phyloP scores from a whole-genome alignment of 2,113 vertebrate species.

The Ameiurus melas region DNA sequence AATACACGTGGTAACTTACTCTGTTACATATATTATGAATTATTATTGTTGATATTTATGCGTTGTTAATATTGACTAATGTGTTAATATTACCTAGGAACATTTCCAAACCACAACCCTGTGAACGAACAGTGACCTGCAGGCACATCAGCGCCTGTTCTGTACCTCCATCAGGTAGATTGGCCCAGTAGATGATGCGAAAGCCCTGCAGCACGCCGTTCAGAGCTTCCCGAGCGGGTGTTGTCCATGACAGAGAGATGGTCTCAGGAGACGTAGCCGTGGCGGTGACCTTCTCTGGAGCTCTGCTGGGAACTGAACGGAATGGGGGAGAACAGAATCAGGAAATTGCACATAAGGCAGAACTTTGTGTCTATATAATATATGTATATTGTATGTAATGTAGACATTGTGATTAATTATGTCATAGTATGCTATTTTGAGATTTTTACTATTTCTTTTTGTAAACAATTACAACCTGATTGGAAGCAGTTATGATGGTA shows the following conservation, averaged over 20 bases:
- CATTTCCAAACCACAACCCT: neutral
- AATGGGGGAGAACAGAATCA: neutral
- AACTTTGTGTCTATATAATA: too few species aligned
- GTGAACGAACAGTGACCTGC: neutral
- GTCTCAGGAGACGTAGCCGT: conserved; percentile 90
- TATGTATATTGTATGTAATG: neutral
- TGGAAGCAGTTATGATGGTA: too few species aligned
- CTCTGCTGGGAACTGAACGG: conserved; percentile 87
- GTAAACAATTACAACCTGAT: neutral
- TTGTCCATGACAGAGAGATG: conserved; percentile 94
- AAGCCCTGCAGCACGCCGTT: conserved; percentile 97
- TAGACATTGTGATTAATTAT: neutral
- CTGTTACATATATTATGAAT: neutral
- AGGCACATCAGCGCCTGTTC: neutral
- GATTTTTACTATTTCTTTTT: neutral
- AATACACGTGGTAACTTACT: neutral
- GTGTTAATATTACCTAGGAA: neutral
- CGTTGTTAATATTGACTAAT: too few species aligned
- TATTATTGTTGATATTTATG: neutral
- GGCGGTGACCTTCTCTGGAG: conserved; percentile 95
- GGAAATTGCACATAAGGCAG: neutral
- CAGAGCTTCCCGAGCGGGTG: conserved; percentile 89
- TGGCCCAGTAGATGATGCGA: conserved; percentile 97
- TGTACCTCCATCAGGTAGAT: conserved; percentile 94
- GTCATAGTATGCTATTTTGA: neutral